Evolutionary conservation across 1,140 invertebrate species (phyloP).

Genomic region (Camponotus pennsylvanicus): DNA sequence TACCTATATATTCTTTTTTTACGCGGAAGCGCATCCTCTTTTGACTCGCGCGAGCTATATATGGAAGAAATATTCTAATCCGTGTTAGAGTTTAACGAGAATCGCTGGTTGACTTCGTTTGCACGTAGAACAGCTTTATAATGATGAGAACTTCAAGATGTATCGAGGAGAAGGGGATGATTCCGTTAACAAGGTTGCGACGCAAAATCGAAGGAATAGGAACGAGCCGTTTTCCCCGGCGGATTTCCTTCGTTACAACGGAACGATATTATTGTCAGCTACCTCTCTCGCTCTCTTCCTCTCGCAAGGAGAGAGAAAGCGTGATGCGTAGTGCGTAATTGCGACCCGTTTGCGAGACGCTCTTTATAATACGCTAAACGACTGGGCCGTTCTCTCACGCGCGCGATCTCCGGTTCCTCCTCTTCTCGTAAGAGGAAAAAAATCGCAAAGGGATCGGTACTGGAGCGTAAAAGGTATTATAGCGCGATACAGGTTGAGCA

Average conservation of each 20-base stretch:
- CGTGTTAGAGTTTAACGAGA: too few relatives aligned
- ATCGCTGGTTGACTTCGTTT: background rate
- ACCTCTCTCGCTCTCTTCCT: background rate
- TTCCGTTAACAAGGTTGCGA: slow-evolving; percentile 43
- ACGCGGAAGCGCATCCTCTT: slow-evolving; percentile 16
- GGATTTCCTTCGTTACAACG: slow-evolving; percentile 48
- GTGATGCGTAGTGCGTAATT: slow-evolving; percentile 36
- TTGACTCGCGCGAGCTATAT: background rate
- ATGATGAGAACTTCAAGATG: slow-evolving; percentile 34
- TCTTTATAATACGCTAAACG: slow-evolving; percentile 35
- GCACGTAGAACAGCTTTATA: background rate
- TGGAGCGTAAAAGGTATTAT: slow-evolving; percentile 46
- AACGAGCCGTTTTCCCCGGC: slow-evolving; percentile 40
- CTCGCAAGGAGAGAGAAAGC: too few relatives aligned
- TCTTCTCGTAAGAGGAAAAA: slow-evolving; percentile 22
- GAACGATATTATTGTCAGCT: slow-evolving; percentile 47
- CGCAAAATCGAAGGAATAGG: slow-evolving; percentile 22
- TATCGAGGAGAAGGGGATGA: background rate
- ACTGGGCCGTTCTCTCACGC: slow-evolving; percentile 35
- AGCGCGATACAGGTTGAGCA: slow-evolving; percentile 58
- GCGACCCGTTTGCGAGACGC: slow-evolving; percentile 37
- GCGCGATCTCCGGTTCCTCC: slow-evolving; percentile 26
- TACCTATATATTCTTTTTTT: background rate
- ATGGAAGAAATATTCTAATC: slow-evolving; percentile 10
- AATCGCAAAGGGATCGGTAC: slow-evolving; percentile 36